These are phyloP conservation scores for Heterochromis multidens DNA, from an alignment of 2,113 vertebrate genomes.

Conservation along the genomic window DNA sequence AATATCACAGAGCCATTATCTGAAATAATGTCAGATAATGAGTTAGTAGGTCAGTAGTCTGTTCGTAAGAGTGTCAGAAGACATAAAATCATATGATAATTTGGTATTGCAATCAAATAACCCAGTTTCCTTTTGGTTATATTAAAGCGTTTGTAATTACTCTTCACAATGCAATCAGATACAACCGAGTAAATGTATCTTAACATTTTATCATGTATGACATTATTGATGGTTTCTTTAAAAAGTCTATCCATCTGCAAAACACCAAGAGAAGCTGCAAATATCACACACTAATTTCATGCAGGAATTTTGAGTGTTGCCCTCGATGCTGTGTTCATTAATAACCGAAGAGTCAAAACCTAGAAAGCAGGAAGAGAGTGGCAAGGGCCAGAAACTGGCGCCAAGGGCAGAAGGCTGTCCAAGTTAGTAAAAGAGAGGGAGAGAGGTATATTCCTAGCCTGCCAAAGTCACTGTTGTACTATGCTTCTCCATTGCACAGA, in stretches of 20 bases:
- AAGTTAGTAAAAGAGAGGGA: slow-evolving; percentile 11
- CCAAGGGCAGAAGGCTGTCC: slow-evolving; percentile 8
- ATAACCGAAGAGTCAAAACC: slow-evolving; percentile 16
- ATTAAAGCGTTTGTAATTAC: background rate
- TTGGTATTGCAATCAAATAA: background rate
- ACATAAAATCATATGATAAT: background rate
- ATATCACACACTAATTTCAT: background rate
- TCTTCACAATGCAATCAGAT: background rate
- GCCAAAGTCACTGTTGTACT: background rate
- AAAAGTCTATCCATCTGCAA: background rate
- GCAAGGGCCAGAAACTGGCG: background rate
- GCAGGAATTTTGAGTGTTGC: background rate
- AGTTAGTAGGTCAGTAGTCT: background rate
- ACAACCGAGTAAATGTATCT: background rate
- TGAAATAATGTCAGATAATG: background rate
- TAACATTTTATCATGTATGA: background rate
- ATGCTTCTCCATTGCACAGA: background rate
- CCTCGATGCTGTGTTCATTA: background rate
- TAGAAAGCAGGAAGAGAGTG: slow-evolving; percentile 42
- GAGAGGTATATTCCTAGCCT: background rate
- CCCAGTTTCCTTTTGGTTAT: background rate
- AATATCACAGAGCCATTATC: slow-evolving; percentile 36
- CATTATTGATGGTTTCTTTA: background rate
- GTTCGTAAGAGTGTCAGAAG: background rate
- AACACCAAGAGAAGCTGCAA: background rate